Evolutionary conservation across 2,113 vertebrate species (phyloP).

Genomic region (Clarias gariepinus): DNA sequence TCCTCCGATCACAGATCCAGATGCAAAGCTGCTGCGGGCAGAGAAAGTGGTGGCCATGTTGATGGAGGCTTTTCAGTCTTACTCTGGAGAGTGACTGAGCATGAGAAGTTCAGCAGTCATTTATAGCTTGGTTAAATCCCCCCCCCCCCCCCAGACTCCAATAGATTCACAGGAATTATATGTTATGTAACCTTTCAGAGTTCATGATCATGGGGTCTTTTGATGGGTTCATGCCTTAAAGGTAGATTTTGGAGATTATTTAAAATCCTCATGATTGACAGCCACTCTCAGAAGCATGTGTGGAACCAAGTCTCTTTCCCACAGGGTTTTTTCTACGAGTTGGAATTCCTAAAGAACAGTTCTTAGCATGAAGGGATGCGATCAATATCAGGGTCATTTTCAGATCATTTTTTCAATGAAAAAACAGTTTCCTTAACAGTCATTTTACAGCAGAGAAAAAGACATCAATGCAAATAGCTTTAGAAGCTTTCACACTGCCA

Average conservation of each 20-base stretch:
- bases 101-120: neutral
- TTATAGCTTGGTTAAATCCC: neutral
- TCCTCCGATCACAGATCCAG: neutral
- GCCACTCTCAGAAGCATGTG: too few relatives aligned
- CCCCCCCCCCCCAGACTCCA: neutral
- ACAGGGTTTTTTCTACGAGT: too few relatives aligned
- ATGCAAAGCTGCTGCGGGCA: neutral
- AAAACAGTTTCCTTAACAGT: too few relatives aligned
- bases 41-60: slow-evolving; percentile 7
- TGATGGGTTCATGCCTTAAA: slow-evolving; percentile 6
- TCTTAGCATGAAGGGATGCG: too few relatives aligned
- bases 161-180: neutral
- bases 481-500: too few relatives aligned
- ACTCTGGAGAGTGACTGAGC: neutral
- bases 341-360: too few relatives aligned
- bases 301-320: too few relatives aligned
- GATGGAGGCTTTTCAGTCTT: slow-evolving; percentile 4
- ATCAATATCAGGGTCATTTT: too few relatives aligned
- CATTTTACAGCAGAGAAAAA: too few relatives aligned
- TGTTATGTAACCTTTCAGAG: neutral
- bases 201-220: neutral
- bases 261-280: neutral
- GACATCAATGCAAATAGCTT: too few relatives aligned
- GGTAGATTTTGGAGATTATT: neutral
- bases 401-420: too few relatives aligned